These are phyloP conservation scores for Panthera tigris DNA, from an alignment of 2,113 vertebrate species.

Conservation along the genomic window DNA sequence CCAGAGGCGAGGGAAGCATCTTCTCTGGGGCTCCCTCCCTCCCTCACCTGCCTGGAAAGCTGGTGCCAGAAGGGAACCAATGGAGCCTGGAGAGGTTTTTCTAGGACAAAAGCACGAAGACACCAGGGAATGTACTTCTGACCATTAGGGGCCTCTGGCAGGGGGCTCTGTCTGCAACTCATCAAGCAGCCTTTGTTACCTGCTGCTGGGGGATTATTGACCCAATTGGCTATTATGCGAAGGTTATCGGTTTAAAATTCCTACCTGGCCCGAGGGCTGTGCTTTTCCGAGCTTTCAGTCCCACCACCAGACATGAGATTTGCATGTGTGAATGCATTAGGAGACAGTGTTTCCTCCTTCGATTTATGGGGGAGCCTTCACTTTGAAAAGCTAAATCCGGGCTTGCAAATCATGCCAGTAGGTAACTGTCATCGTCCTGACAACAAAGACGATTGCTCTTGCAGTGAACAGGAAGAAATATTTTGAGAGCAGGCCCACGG, in stretches of 20 bases:
- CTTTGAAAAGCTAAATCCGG: conserved; percentile 49
- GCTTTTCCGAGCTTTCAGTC: background rate
- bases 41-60: conserved; percentile 11
- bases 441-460: background rate
- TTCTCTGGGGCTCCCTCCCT: background rate
- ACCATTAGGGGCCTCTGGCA: conserved; percentile 57
- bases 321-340: conserved; percentile 46
- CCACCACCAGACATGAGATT: background rate
- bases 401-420: conserved; percentile 10
- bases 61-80: conserved; percentile 54
- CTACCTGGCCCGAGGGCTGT: conserved; percentile 59
- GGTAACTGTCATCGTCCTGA: conserved; percentile 34
- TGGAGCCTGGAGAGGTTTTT: conserved; percentile 18
- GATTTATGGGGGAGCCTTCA: background rate
- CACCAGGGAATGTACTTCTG: conserved; percentile 16
- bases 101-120: conserved; percentile 45
- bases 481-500: background rate
- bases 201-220: conserved; percentile 70
- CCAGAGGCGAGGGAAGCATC: background rate
- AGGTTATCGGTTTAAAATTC: conserved; percentile 65
- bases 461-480: background rate
- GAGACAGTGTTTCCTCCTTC: conserved; percentile 25
- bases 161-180: conserved; percentile 15
- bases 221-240: conserved; percentile 58
- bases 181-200: conserved; percentile 67